These are phyloP conservation scores for Microtus richardsoni DNA, from an alignment of 2,113 vertebrate genomes.

Conservation along the genomic window DNA sequence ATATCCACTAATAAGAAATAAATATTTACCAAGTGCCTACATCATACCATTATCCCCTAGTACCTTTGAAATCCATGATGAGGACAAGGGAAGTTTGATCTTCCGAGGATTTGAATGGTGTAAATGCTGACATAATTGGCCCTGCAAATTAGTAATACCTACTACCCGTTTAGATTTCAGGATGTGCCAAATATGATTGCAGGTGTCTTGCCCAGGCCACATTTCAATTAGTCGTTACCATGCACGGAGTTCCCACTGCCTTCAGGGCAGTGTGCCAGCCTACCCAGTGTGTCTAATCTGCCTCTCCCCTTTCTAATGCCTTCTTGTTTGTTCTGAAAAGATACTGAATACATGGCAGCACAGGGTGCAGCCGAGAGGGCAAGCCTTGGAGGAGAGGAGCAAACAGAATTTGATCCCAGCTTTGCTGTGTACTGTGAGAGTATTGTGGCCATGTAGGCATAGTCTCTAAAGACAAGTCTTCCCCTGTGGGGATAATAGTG, in stretches of 20 bases:
- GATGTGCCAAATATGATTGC: background rate
- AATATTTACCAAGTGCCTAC: background rate
- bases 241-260: background rate
- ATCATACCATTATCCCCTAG: background rate
- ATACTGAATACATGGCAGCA: background rate
- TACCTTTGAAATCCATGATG: background rate
- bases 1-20: background rate
- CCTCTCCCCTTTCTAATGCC: conserved; percentile 1
- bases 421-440: background rate
- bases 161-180: background rate
- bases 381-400: background rate
- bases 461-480: background rate
- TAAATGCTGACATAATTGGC: background rate
- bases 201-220: background rate
- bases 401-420: background rate
- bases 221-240: background rate
- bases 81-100: background rate
- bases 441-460: background rate
- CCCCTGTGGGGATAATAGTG: background rate
- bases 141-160: background rate
- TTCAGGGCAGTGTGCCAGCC: background rate
- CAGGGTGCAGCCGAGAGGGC: background rate
- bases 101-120: background rate
- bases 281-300: background rate
- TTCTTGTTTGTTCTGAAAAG: background rate